phyloP scores from a whole-genome alignment of 1,140 invertebrate species.

The Copidosoma floridanum region DNA sequence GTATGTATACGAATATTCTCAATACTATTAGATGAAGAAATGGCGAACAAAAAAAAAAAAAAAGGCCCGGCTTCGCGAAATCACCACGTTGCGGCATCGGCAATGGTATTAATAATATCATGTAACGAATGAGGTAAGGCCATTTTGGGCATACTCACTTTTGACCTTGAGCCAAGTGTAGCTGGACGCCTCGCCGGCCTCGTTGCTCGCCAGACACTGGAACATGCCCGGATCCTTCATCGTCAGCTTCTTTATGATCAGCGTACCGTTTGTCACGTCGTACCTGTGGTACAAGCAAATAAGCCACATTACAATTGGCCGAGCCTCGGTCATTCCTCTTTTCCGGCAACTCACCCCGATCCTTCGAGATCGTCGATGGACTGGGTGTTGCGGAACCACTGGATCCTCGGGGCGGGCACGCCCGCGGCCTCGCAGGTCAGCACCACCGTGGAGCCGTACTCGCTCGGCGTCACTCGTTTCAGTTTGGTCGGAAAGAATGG shows the following conservation, averaged over 20 bases:
- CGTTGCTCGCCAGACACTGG: slow-evolving; percentile 88
- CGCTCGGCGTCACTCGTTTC: slow-evolving; percentile 74
- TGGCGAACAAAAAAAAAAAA: not conserved
- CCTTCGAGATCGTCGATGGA: slow-evolving; percentile 14
- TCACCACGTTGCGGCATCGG: not conserved
- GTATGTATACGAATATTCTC: too few relatives aligned
- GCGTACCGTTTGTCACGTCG: slow-evolving; percentile 72
- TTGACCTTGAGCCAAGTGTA: slow-evolving; percentile 93
- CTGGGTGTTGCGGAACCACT: slow-evolving; percentile 74
- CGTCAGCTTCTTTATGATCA: slow-evolving; percentile 78
- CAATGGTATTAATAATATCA: not conserved
- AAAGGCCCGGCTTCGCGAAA: slow-evolving; percentile 1
- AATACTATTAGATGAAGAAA: too few relatives aligned
- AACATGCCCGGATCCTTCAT: slow-evolving; percentile 91
- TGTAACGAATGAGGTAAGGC: not conserved
- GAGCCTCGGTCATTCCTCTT: too few relatives aligned
- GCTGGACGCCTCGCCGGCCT: slow-evolving; percentile 83
- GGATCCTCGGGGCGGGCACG: slow-evolving; percentile 74
- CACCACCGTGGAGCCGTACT: slow-evolving; percentile 72
- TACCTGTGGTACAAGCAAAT: slow-evolving; percentile 56
- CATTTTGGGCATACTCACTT: slow-evolving; percentile 77
- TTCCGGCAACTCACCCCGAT: too few relatives aligned
- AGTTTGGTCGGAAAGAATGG: slow-evolving; percentile 71
- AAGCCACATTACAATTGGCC: too few relatives aligned
- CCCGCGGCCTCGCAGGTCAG: slow-evolving; percentile 77